Evolutionary conservation across 2,797 vertebrate species (phyloP).

Genomic region (Hyperoplus lanceolatus): DNA sequence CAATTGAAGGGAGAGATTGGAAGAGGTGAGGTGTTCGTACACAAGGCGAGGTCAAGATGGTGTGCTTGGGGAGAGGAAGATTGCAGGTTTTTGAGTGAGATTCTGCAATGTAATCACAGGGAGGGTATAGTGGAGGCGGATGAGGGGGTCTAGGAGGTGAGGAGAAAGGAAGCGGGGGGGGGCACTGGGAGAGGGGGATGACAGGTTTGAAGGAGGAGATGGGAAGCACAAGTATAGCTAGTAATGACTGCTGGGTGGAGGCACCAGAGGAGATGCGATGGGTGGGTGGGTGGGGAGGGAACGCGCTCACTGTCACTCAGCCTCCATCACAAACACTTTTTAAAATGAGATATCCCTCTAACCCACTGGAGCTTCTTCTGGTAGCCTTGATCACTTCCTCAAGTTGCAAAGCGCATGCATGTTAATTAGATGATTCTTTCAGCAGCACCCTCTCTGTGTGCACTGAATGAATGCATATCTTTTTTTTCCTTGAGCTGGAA

Average conservation of each 20-base stretch:
- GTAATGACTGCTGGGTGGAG: slow-evolving; percentile 43
- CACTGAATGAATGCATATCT: slow-evolving; percentile 52
- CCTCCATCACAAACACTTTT: slow-evolving; percentile 40
- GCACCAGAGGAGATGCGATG: slow-evolving; percentile 34
- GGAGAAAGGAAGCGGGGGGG: not conserved
- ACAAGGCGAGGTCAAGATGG: slow-evolving; percentile 12
- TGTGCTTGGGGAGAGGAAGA: slow-evolving; percentile 39
- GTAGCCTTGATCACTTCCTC: slow-evolving; percentile 60
- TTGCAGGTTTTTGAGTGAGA: slow-evolving; percentile 41
- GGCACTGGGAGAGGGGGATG: too few species aligned
- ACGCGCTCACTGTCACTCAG: slow-evolving; percentile 26
- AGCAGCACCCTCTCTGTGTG: slow-evolving; percentile 27
- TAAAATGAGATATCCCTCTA: slow-evolving; percentile 45
- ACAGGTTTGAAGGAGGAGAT: too few species aligned
- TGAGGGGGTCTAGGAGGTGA: not conserved
- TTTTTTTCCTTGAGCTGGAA: not conserved
- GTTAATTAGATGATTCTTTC: slow-evolving; percentile 66
- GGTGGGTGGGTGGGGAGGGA: not conserved
- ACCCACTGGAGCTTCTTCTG: slow-evolving; percentile 26
- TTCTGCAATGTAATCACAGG: slow-evolving; percentile 65
- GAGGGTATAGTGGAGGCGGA: not conserved
- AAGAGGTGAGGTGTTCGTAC: slow-evolving; percentile 26
- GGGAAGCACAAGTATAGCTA: not conserved
- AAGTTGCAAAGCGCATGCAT: slow-evolving; percentile 41
- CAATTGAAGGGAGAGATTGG: slow-evolving; percentile 37